Percentiles rank a stretch among this genome's conserved stretches.
phyloP scores from a whole-genome alignment of 2,797 vertebrate genomes.

The Molossus alvarezi region DNA sequence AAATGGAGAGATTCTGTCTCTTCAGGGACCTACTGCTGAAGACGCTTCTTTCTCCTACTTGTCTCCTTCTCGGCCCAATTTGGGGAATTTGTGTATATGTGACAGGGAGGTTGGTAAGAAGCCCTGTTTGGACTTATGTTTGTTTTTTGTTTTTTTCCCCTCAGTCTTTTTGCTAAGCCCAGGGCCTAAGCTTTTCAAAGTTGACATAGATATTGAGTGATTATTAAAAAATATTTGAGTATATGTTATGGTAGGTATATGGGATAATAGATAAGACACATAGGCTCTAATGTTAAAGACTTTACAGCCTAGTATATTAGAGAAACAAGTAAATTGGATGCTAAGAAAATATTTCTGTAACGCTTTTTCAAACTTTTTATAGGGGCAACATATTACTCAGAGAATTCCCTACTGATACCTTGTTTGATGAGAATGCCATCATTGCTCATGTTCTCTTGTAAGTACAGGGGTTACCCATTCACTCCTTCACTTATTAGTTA shows the following conservation, averaged over 20 bases:
- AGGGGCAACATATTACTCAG: constrained; percentile 94
- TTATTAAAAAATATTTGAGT: constrained; percentile 23
- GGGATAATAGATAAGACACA: background rate
- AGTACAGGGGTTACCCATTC: constrained; percentile 87
- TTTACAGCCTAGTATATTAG: background rate
- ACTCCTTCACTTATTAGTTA: constrained; percentile 18
- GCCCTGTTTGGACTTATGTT: background rate
- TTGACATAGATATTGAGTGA: background rate
- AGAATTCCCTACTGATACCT: constrained; percentile 94
- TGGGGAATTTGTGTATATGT: background rate
- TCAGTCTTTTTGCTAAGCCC: background rate
- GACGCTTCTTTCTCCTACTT: background rate
- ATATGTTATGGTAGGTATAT: background rate
- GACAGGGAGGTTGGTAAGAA: background rate
- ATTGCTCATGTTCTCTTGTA: constrained; percentile 97
- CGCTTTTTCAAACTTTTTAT: constrained; percentile 55
- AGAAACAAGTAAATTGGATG: constrained; percentile 24
- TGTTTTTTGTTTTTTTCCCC: too few species aligned
- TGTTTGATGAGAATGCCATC: constrained; percentile 96
- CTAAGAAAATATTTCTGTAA: constrained; percentile 62
- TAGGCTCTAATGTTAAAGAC: background rate
- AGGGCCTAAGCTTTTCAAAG: constrained; percentile 45
- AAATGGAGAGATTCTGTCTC: background rate
- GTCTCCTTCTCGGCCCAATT: background rate
- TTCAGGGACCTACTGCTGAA: background rate